A percentile compares a stretch with the other conserved stretches of the same genome.
Conservation (phyloP, 2,113 vertebrate species). For the Alethe diademata region DNA sequence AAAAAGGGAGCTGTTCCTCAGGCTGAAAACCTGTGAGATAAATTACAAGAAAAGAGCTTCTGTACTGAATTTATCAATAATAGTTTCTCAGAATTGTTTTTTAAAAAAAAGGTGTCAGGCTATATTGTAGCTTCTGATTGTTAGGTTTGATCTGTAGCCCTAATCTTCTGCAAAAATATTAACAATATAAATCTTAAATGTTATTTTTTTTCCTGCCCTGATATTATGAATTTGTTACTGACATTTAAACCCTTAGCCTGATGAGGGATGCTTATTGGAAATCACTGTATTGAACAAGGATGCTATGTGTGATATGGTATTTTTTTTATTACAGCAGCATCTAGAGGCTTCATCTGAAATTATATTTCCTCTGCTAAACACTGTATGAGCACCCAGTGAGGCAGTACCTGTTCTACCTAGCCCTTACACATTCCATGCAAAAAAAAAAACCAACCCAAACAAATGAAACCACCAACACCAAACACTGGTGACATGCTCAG, state of each 20-base stretch:
- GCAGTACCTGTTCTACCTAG: background rate
- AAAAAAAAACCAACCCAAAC: background rate
- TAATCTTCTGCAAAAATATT: background rate
- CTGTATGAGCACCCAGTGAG: background rate
- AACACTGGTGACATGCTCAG: background rate
- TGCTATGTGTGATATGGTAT: background rate
- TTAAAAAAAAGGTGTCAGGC: background rate
- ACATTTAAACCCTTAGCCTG: background rate
- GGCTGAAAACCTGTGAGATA: background rate
- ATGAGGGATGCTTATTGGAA: background rate
- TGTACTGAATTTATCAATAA: background rate
- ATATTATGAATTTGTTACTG: background rate
- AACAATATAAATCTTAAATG: background rate
- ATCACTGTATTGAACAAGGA: background rate
- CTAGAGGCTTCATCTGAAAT: constrained; percentile 52
- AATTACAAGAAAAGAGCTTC: background rate
- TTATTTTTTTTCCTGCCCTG: background rate
- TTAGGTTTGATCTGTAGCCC: background rate
- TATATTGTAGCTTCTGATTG: background rate
- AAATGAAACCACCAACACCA: background rate
- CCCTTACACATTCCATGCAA: fast-evolving
- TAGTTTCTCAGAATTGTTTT: background rate
- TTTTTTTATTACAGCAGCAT: constrained; percentile 57
- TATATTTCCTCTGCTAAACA: background rate
- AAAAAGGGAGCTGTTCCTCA: background rate